Conservation (phyloP, 1,140 invertebrate genomes). For the Camponotus pennsylvanicus region DNA sequence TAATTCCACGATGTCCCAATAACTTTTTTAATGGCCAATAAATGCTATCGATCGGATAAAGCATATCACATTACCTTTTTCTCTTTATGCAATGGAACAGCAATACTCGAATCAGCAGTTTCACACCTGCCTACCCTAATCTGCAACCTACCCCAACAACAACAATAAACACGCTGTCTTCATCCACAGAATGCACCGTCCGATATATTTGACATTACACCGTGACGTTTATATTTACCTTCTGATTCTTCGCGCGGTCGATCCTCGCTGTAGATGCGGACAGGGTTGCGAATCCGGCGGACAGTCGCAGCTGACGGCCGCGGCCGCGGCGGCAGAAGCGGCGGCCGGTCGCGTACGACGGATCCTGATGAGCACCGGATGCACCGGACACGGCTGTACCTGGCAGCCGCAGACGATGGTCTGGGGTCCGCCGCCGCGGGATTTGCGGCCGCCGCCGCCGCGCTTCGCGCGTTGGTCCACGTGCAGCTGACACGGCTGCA, state of each 20-base stretch:
- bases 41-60: slow-evolving; percentile 39
- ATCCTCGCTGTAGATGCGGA: slow-evolving; percentile 76
- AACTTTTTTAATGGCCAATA: slow-evolving; percentile 42
- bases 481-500: slow-evolving; percentile 84
- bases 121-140: slow-evolving; percentile 16
- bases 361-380: slow-evolving; percentile 83
- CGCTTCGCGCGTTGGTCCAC: slow-evolving; percentile 81
- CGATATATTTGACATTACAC: not conserved
- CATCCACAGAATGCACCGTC: not conserved
- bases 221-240: slow-evolving; percentile 75
- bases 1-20: not conserved
- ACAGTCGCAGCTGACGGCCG: slow-evolving; percentile 79
- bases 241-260: slow-evolving; percentile 76
- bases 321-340: slow-evolving; percentile 6
- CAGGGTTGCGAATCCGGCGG: slow-evolving; percentile 82
- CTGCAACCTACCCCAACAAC: slow-evolving; percentile 9
- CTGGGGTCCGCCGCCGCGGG: slow-evolving; percentile 80
- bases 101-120: not conserved
- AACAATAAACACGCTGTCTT: slow-evolving; percentile 13
- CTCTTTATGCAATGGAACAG: not conserved
- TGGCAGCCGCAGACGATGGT: slow-evolving; percentile 84
- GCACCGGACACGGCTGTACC: slow-evolving; percentile 84
- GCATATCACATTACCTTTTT: not conserved
- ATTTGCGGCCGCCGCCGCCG: slow-evolving; percentile 74
- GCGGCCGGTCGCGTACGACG: slow-evolving; percentile 78